These are phyloP conservation scores for Isoperla grammatica DNA, from an alignment of 2,888 invertebrate genomes.

Conservation along the genomic window DNA sequence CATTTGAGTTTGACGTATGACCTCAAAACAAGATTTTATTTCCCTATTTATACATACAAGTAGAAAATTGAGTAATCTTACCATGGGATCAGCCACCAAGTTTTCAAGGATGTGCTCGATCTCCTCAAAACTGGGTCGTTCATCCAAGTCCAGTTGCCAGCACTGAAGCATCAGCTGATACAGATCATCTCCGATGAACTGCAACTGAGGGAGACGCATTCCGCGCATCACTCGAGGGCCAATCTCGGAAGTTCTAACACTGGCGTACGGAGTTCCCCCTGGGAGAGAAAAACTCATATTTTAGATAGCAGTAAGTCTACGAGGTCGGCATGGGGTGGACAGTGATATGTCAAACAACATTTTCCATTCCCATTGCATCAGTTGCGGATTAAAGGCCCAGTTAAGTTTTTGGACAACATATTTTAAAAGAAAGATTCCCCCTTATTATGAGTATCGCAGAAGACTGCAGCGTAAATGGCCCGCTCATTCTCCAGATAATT, in stretches of 20 bases:
- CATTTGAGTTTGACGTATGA: no score
- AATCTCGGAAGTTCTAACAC: conserved; percentile 61
- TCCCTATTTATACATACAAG: no score
- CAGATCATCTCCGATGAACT: conserved; percentile 68
- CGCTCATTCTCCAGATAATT: no score
- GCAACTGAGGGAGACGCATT: conserved; percentile 64
- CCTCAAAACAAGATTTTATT: no score
- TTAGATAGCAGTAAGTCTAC: no score
- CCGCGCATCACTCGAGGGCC: conserved; percentile 63
- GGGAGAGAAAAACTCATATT: conserved; percentile 19
- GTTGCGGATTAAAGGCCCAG: conserved; percentile 7
- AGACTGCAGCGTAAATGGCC: no score
- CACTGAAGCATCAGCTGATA: conserved; percentile 79
- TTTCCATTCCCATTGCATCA: no score
- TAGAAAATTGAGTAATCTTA: conserved; percentile 2
- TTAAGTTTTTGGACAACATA: no score
- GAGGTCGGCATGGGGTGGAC: no score
- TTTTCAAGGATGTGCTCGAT: conserved; percentile 23
- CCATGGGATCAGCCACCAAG: conserved; percentile 22
- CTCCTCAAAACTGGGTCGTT: conserved; percentile 65
- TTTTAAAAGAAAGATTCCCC: no score
- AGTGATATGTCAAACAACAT: no score
- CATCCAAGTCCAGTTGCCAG: conserved; percentile 77
- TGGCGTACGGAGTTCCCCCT: conserved; percentile 71
- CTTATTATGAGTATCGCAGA: no score